Evolutionary conservation across 2,113 vertebrate species (phyloP).

Genomic region (Formicarius rufipectus): DNA sequence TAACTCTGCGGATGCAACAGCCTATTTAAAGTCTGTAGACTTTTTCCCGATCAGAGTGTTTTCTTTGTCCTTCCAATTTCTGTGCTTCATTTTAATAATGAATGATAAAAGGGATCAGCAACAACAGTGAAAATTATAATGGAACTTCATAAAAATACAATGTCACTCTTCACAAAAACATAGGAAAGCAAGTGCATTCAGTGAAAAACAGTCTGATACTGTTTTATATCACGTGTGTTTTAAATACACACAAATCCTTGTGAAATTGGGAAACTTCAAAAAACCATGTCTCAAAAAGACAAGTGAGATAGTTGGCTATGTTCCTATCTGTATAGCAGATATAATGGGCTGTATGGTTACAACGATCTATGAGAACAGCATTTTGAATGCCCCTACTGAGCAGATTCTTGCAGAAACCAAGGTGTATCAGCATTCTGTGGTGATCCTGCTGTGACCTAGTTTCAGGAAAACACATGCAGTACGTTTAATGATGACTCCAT

Average conservation of each 20-base stretch:
- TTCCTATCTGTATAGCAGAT: not conserved
- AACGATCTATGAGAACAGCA: not conserved
- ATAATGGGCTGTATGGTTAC: not conserved
- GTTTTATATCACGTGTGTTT: not conserved
- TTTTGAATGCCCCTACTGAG: not conserved
- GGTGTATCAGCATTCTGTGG: not conserved
- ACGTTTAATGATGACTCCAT: not conserved
- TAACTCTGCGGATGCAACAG: not conserved
- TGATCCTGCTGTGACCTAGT: not conserved
- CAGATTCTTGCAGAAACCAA: not conserved
- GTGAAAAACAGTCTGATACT: not conserved
- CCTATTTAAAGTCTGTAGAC: not conserved
- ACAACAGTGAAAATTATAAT: not conserved
- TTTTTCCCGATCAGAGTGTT: not conserved
- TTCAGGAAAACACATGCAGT: not conserved
- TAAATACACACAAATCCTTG: not conserved
- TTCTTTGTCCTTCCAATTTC: not conserved
- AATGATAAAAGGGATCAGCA: not conserved
- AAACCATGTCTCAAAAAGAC: not conserved
- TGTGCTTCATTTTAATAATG: not conserved
- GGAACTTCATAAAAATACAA: not conserved
- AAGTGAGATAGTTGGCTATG: not conserved
- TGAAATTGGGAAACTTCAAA: not conserved
- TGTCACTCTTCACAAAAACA: not conserved
- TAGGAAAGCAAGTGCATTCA: not conserved